These are phyloP conservation scores for Gouania willdenowi DNA, from an alignment of 2,797 vertebrate genomes.

Conservation along the genomic window DNA sequence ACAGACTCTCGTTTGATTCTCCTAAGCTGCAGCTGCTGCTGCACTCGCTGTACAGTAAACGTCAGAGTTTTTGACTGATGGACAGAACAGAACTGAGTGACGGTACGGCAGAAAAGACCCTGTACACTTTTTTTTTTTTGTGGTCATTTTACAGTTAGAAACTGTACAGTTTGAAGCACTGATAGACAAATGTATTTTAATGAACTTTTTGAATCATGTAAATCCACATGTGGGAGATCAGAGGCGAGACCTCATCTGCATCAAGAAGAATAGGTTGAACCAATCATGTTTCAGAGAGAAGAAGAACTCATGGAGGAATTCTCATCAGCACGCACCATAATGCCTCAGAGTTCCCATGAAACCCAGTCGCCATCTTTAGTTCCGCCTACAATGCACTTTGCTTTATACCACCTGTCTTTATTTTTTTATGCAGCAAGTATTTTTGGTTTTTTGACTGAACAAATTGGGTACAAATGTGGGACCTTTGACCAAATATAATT, in stretches of 20 bases:
- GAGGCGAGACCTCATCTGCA: slow-evolving; percentile 23
- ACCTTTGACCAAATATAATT: too few relatives aligned
- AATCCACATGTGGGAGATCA: slow-evolving; percentile 38
- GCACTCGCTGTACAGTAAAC: slow-evolving; percentile 2
- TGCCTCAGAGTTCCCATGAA: slow-evolving; percentile 59
- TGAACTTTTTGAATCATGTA: slow-evolving; percentile 37
- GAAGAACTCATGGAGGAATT: slow-evolving; percentile 28
- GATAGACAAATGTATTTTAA: slow-evolving; percentile 75
- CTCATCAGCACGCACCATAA: slow-evolving; percentile 61
- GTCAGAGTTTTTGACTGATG: too few relatives aligned
- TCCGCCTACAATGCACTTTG: too few relatives aligned
- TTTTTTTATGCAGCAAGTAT: too few relatives aligned
- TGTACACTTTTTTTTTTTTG: slow-evolving; percentile 9
- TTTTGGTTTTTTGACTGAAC: too few relatives aligned
- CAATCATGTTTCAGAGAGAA: slow-evolving; percentile 22
- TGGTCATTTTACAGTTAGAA: slow-evolving; percentile 41
- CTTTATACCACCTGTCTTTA: too few relatives aligned
- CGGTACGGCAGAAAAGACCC: slow-evolving; percentile 27
- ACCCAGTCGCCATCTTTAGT: slow-evolving; percentile 61
- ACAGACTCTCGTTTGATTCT: slow-evolving; percentile 66
- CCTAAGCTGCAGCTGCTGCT: slow-evolving; percentile 23
- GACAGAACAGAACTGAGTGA: slow-evolving; percentile 10
- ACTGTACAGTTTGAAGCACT: slow-evolving; percentile 73
- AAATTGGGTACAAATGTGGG: too few relatives aligned
- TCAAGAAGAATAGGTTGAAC: slow-evolving; percentile 14